Evolutionary conservation across 2,113 vertebrate genomes (phyloP), one percentile per base, ranked within the genome.

Genomic region (Callorhinus ursinus): DNA sequence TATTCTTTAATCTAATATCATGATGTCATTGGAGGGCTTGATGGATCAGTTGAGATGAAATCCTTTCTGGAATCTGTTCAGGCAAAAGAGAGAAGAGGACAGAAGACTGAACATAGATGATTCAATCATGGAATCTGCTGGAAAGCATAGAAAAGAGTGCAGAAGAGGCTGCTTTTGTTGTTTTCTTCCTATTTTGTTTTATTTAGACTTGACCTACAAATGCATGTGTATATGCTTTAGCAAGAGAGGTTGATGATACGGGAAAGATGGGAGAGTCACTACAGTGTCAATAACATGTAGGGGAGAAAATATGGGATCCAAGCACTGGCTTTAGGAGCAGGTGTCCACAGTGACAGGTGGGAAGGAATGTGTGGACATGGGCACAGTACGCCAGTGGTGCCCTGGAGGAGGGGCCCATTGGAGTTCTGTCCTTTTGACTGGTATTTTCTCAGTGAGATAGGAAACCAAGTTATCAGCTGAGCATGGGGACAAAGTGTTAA

Each of bases 351-450:
- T 22, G 14, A 26, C 0, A 9, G 51, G 42, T 0, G 0, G 31
- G 53, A 22, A 59, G 21, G 31, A 18, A 71, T 1, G 21, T 13
- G 1, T 21, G 79, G 22, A 42, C 5, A 12, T 8, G 33, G 55
- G 16, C 15, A 24, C 4, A 9, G 15, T 63, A 55, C 26, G 19
- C 15, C 19, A 28, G 76, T 21, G 22, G 15, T 49, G 1, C 15
- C 10, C 13, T 18, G 4, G 7, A 4, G 61, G 51, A 49, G 39
- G 36, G 12, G 4, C 2, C 1, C 3, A 0, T 0, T 1, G 26
- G 28, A 12, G 10, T 72, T 42, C 6, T 0, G 21, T 63, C 46
- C 16, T 72, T 1, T 18, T 65, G 33, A 61, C 36, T 63, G 31
- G 1, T n/a, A 0, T n/a, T 46, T 74, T 36, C 67, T 82, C 49